phyloP scores from a whole-genome alignment of 2,797 vertebrate species.

The Leptoclinus maculatus region DNA sequence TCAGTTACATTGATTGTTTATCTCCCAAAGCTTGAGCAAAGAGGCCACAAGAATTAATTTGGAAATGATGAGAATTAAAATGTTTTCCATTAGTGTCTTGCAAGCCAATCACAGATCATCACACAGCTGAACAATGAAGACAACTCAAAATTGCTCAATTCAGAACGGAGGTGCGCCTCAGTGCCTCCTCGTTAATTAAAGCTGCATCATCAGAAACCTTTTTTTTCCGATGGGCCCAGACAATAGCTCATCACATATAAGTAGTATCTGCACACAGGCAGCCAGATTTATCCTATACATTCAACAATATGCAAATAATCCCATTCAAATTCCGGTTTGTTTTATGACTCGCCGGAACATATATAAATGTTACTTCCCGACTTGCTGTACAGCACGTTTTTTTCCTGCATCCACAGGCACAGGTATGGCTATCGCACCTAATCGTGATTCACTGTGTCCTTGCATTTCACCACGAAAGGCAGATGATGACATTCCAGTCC shows the following conservation, averaged over 20 bases:
- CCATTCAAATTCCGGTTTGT: slow-evolving; percentile 21
- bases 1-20: slow-evolving; percentile 39
- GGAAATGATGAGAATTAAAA: slow-evolving; percentile 33
- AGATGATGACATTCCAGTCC: slow-evolving; percentile 45
- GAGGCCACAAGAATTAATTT: slow-evolving; percentile 33
- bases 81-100: slow-evolving; percentile 14
- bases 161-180: neutral
- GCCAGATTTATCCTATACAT: neutral
- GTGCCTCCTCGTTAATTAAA: neutral
- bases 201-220: slow-evolving; percentile 17
- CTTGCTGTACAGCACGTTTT: neutral
- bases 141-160: slow-evolving; percentile 11
- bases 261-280: neutral
- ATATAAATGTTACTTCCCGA: slow-evolving; percentile 14
- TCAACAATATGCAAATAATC: slow-evolving; percentile 36
- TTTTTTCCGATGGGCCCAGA: neutral
- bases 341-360: slow-evolving; percentile 19
- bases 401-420: slow-evolving; percentile 12
- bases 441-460: slow-evolving; percentile 57
- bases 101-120: slow-evolving; percentile 9
- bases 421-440: slow-evolving; percentile 11
- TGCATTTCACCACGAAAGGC: slow-evolving; percentile 41
- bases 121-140: slow-evolving; percentile 12
- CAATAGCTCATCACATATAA: slow-evolving; percentile 23
- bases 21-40: slow-evolving; percentile 1